Conservation (phyloP, 2,888 invertebrate genomes). For the Parasteatoda lunata region DNA sequence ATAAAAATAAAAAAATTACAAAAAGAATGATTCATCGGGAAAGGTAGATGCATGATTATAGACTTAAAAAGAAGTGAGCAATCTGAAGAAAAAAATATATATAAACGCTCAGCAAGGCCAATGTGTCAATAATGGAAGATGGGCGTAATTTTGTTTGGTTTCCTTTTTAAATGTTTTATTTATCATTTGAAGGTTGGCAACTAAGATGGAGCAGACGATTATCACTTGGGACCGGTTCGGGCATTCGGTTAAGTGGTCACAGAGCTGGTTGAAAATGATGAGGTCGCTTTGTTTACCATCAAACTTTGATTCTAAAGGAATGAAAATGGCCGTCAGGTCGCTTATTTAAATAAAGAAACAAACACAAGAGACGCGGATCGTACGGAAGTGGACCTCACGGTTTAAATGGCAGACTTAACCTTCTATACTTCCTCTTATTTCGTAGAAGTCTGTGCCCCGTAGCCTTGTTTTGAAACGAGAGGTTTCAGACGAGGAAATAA, state of each 20-base stretch:
- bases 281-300: slow-evolving; percentile 2
- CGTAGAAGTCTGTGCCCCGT: background rate
- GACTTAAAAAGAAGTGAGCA: too few species aligned
- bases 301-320: background rate
- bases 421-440: background rate
- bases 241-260: background rate
- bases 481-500: background rate
- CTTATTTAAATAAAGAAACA: slow-evolving; percentile 1
- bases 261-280: background rate
- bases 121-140: background rate
- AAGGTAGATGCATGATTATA: too few species aligned
- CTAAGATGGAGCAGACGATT: background rate
- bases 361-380: background rate
- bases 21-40: too few species aligned
- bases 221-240: background rate
- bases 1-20: too few species aligned
- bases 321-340: background rate
- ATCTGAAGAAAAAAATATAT: too few species aligned
- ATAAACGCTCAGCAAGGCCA: background rate
- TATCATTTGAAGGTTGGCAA: background rate
- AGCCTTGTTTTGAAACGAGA: background rate
- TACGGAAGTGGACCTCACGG: background rate
- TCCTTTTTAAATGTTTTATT: background rate
- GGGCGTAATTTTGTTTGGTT: background rate
- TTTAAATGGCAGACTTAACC: background rate